These are phyloP conservation scores for Orycteropus afer DNA, from an alignment of 2,113 vertebrate species.

Conservation along the genomic window DNA sequence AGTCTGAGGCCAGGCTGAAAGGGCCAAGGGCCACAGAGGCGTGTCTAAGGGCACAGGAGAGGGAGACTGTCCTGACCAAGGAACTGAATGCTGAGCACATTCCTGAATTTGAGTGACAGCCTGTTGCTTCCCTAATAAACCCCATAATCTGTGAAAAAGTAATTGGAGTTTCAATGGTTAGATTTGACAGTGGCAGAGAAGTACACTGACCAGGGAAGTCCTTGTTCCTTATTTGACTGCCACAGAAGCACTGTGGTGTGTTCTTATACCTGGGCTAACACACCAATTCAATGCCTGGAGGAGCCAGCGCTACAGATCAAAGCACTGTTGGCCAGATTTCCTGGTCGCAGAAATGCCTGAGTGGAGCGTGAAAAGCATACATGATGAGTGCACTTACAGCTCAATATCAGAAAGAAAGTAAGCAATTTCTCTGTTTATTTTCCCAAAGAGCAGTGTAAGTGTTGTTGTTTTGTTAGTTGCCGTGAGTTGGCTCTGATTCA, in stretches of 20 bases:
- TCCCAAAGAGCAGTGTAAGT: not conserved
- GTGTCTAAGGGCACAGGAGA: too few species aligned
- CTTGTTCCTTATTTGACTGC: not conserved
- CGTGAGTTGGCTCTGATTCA: too few species aligned
- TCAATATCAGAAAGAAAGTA: too few species aligned
- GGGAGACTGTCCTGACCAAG: too few species aligned
- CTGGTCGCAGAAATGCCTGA: not conserved
- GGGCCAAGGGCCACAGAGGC: too few species aligned
- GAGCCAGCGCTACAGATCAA: not conserved
- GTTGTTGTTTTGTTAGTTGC: too few species aligned
- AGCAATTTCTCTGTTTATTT: not conserved
- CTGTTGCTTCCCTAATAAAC: too few species aligned
- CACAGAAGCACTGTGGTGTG: not conserved
- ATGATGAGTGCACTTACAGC: too few species aligned
- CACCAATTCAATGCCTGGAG: not conserved
- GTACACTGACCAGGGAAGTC: rapidly evolving
- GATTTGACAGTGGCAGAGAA: not conserved
- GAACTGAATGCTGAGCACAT: too few species aligned
- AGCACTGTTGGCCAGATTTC: not conserved
- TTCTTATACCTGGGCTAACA: not conserved
- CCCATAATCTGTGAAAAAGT: too few species aligned
- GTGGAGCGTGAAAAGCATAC: not conserved
- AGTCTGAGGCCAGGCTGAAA: too few species aligned
- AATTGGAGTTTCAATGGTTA: not conserved
- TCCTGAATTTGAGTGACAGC: too few species aligned